Evolutionary conservation across 1,140 invertebrate species (phyloP).

Genomic region (Sesamia nonagrioides): DNA sequence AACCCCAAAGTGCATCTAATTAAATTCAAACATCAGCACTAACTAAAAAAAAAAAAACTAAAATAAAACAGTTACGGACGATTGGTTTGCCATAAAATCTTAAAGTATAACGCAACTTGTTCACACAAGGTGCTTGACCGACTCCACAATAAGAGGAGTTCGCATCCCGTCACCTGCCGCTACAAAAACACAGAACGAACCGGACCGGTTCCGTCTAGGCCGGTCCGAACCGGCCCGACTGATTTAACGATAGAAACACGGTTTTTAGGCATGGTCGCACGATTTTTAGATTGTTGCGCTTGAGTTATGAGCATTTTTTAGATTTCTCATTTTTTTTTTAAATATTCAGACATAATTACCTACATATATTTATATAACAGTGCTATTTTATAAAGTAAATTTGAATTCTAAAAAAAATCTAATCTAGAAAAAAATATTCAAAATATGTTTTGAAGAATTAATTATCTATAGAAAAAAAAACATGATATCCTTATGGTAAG

Average conservation of each 20-base stretch:
- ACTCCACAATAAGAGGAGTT: slow-evolving; percentile 55
- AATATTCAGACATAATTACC: too few relatives aligned
- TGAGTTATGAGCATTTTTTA: slow-evolving; percentile 15
- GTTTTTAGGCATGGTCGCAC: slow-evolving; percentile 51
- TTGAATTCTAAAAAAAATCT: not conserved
- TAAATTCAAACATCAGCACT: slow-evolving; percentile 4
- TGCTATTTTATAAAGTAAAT: not conserved
- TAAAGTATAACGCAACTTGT: slow-evolving; percentile 39
- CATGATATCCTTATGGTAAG: too few relatives aligned
- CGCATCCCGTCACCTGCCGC: slow-evolving; percentile 60
- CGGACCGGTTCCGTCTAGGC: slow-evolving; percentile 26
- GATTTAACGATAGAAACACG: slow-evolving; percentile 58
- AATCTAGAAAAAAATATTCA: not conserved
- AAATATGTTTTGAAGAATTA: too few relatives aligned
- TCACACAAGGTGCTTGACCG: slow-evolving; percentile 57
- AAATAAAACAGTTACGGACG: slow-evolving; percentile 34
- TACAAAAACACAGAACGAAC: slow-evolving; percentile 54
- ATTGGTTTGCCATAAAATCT: slow-evolving; percentile 46
- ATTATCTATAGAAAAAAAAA: too few relatives aligned
- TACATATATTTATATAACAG: too few relatives aligned
- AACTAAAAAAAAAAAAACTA: slow-evolving; percentile 36
- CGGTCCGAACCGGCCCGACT: slow-evolving; percentile 55
- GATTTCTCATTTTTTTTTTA: not conserved
- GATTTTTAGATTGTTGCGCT: slow-evolving; percentile 43
- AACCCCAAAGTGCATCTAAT: slow-evolving; percentile 16